Evolutionary conservation across 1,140 invertebrate genomes (phyloP).

Genomic region (Trichomalopsis sarcophagae): DNA sequence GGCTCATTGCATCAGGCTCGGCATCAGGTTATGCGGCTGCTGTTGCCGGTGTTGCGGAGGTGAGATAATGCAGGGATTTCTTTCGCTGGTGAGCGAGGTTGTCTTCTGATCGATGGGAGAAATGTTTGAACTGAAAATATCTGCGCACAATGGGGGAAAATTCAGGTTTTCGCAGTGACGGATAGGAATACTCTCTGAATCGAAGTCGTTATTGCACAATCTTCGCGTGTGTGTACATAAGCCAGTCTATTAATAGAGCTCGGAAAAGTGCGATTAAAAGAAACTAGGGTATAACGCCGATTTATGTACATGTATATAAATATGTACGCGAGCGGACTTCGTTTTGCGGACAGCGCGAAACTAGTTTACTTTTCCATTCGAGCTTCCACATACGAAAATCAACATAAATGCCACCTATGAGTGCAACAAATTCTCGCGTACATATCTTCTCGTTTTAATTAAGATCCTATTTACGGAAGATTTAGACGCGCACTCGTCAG

Average conservation of each 20-base stretch:
- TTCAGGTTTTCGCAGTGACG: neutral
- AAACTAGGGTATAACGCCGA: neutral
- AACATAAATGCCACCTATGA: neutral
- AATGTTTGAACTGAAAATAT: neutral
- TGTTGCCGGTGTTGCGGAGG: neutral
- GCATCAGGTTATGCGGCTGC: neutral
- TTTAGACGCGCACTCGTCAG: neutral
- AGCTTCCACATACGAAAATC: too few relatives aligned
- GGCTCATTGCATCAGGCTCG: conserved; percentile 6
- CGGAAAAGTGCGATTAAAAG: neutral
- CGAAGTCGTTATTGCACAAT: neutral
- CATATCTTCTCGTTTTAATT: conserved; percentile 26
- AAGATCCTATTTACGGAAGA: conserved; percentile 24
- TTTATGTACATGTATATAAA: neutral
- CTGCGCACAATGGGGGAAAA: neutral
- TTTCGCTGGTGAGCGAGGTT: neutral
- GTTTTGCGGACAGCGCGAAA: neutral
- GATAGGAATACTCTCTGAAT: neutral
- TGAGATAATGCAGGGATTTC: neutral
- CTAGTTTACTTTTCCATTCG: conserved; percentile 9
- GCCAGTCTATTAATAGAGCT: neutral
- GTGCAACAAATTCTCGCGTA: neutral
- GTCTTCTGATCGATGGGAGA: neutral
- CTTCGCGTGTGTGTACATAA: neutral
- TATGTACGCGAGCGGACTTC: neutral